A percentile compares a stretch with the other conserved stretches of the same genome.
Conservation (phyloP, 2,113 vertebrate species). For the Barnardius zonarius region DNA sequence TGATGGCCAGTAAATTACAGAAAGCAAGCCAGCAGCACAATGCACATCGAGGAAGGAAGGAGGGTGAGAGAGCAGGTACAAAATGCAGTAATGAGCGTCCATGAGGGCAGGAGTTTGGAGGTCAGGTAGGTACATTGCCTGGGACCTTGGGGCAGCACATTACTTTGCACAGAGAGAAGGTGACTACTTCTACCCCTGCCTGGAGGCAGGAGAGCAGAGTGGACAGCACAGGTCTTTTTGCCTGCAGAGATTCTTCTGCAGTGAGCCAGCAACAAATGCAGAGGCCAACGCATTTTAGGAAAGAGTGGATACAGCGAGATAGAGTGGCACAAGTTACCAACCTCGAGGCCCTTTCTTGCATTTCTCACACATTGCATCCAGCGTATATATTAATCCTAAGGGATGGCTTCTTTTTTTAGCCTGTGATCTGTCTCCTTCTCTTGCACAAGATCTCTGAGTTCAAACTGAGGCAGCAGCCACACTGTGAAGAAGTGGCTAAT, state of each 20-base stretch:
- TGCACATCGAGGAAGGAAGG: not conserved
- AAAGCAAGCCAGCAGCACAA: not conserved
- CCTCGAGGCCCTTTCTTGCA: not conserved
- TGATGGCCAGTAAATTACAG: not conserved
- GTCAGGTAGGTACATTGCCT: not conserved
- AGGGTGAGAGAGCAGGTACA: accelerated
- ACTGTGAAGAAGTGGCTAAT: not conserved
- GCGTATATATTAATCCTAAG: not conserved
- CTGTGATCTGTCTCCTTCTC: not conserved
- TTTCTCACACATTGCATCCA: accelerated
- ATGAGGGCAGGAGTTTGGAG: not conserved
- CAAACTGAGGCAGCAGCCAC: not conserved
- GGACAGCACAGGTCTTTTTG: not conserved
- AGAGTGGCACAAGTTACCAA: not conserved
- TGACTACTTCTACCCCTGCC: not conserved
- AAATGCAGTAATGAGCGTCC: not conserved
- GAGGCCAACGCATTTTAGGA: not conserved
- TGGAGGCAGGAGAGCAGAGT: not conserved
- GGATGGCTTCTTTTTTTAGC: not conserved
- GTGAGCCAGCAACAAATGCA: not conserved
- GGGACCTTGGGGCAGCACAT: not conserved
- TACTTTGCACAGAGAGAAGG: not conserved
- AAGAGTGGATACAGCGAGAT: not conserved
- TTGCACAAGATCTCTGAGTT: not conserved
- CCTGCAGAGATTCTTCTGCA: not conserved